Base-by-base conservation (phyloP, 1,140 invertebrate genomes). In the Trichonephila clavata region DNA sequence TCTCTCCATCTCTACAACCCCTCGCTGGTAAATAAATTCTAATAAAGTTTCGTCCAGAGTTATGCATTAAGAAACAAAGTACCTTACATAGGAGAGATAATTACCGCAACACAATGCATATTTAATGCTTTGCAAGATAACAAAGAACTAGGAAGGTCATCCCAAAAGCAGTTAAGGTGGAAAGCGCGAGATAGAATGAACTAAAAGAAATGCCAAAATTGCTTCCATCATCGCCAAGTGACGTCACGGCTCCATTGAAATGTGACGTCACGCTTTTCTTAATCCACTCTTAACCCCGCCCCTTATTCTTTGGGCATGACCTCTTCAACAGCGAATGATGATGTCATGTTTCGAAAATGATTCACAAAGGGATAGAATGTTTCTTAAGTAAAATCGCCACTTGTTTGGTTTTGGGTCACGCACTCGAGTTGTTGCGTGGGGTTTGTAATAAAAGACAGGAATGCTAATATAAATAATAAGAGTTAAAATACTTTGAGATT, bases 221-320 rank as follows among this genome's bases (percentile, higher is more conserved):
- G 80, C 80, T 83, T 83, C 80, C 39, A 57, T 77, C 68, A 83
- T 83, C 50, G 80, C 80, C 39, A 43, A 57, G 43, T 83, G 80
- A 83, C 80, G 80, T 83, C 80, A 83, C 80, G 8, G 20, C 14
- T 43, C 50, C 50, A 50, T 83, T 83, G 80, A 83, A 83, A 83
- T 57, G 80, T 83, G 80, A 83, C 80, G 39, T 83, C 80, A 83
- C 50, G 39, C 43, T 57, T 57, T 50, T 83, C 24, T 83, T 57
- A 83, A 43, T 57, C 39, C 43, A n/a, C 80, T 50, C 43, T 50
- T 83, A 57, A 83, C 27, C 68, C 24, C 68, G 27, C 68, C 68
- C 20, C 39, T 20, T 83, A 20, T 83, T 83, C 50, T 83, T 43
- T 5, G 13, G 5, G 77, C 20, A 43, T 80, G 77, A 80, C 77